phyloP scores from a whole-genome alignment of 2,113 vertebrate genomes.

The Lynx canadensis region DNA sequence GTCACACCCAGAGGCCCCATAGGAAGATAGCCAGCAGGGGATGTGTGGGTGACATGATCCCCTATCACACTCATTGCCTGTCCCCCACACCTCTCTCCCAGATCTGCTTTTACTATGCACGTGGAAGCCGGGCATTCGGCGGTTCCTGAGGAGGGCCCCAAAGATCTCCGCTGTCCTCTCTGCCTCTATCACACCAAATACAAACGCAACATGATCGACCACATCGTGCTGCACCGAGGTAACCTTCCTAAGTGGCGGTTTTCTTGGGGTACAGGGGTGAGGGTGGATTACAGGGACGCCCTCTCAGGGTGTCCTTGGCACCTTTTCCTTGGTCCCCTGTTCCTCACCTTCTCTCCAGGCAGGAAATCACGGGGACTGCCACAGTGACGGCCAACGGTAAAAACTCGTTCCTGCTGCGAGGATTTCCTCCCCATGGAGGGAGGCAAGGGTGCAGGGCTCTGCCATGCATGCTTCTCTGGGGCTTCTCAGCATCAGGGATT shows the following conservation, averaged over 20 bases:
- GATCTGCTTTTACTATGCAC: slow-evolving; percentile 97
- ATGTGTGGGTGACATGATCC: no score
- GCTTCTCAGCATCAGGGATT: neutral
- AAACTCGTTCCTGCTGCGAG: neutral
- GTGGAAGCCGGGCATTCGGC: slow-evolving; percentile 95
- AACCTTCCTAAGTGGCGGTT: slow-evolving; percentile 22
- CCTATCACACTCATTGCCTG: neutral
- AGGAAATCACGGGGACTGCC: neutral
- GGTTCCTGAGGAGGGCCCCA: slow-evolving; percentile 90
- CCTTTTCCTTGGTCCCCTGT: neutral
- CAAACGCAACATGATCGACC: slow-evolving; percentile 99
- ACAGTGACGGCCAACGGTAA: neutral
- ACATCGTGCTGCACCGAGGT: slow-evolving; percentile 99
- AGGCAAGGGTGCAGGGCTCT: neutral
- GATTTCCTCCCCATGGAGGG: neutral
- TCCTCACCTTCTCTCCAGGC: neutral
- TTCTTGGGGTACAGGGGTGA: neutral
- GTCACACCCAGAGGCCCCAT: neutral
- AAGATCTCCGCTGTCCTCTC: slow-evolving; percentile 97
- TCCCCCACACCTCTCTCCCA: slow-evolving; percentile 77
- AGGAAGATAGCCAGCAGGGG: neutral
- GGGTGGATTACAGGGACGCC: neutral
- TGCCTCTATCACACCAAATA: slow-evolving; percentile 99
- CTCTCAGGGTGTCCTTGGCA: neutral
- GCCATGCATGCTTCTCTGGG: neutral